phyloP scores from a whole-genome alignment of 2,888 invertebrate species.

The Habrosyne pyritoides region DNA sequence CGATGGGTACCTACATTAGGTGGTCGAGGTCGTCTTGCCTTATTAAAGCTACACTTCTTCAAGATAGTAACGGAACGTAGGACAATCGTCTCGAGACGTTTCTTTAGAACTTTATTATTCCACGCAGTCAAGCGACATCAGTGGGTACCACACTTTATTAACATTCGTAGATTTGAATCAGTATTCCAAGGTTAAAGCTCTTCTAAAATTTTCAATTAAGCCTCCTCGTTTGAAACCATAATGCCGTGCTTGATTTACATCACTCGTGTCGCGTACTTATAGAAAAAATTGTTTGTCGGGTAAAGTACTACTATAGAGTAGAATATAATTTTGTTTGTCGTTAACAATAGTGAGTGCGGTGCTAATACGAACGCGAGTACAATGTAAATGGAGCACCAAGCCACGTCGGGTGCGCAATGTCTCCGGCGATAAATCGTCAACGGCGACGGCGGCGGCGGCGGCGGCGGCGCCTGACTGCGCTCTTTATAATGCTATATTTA shows the following conservation, averaged over 20 bases:
- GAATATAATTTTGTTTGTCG: slow-evolving; percentile 22
- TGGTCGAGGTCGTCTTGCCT: slow-evolving; percentile 53
- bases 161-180: background rate
- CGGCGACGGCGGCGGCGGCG: slow-evolving; percentile 23
- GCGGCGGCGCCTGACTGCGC: slow-evolving; percentile 30
- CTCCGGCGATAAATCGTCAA: slow-evolving; percentile 46
- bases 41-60: slow-evolving; percentile 51
- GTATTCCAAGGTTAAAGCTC: slow-evolving; percentile 21
- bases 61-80: slow-evolving; percentile 34
- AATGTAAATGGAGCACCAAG: slow-evolving; percentile 47
- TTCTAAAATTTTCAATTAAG: slow-evolving; percentile 38
- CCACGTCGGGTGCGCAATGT: slow-evolving; percentile 28
- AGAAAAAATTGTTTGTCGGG: slow-evolving; percentile 28
- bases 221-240: slow-evolving; percentile 15
- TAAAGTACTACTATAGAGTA: slow-evolving; percentile 13
- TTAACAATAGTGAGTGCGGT: slow-evolving; percentile 32
- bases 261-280: slow-evolving; percentile 20
- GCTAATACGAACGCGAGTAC: slow-evolving; percentile 34
- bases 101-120: background rate
- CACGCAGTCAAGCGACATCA: background rate
- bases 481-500: slow-evolving; percentile 47
- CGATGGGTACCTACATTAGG: slow-evolving; percentile 61
- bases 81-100: slow-evolving; percentile 23
- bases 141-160: background rate
- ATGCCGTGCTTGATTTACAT: slow-evolving; percentile 30